Evolutionary conservation across 2,888 invertebrate species (phyloP), one percentile per base, ranked within the genome.

Genomic region (Rhyacophila evoluta): DNA sequence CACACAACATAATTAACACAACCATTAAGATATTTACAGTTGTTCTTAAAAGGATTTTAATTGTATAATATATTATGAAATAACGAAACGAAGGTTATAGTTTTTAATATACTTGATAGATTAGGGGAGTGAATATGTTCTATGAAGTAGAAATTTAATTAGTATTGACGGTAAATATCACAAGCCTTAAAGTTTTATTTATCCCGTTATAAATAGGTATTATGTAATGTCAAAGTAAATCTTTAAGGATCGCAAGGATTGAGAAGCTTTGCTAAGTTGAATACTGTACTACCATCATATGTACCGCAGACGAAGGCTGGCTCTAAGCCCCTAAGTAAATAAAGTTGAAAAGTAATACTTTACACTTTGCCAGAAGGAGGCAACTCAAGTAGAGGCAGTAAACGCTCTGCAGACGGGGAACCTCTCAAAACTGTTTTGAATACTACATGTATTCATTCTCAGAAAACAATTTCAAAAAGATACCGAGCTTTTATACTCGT

Each of bases 311-410:
- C 75, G 81, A 67, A 79, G 80, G 74, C 80, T 75, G n/a, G 79
- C 74, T 74, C 78, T 80, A 80, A 82, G 75, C 79, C 80, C 81
- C 79, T 77, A 79, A 80, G 82, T 80, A 82, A 82, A 82, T 82
- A 82, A 81, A 82, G 82, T 82, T 82, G 82, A 80, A 82, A 82
- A 82, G 82, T 80, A 82, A 82, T 82, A 82, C 82, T 82, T 82
- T 79, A 82, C 82, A 82, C 82, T 82, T 79, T 75, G 72, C 77
- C 81, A 28, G 67, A 68, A 39, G 77, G 11, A 38, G 75, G 74
- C 19, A 41, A 73, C 73, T 73, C 39, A 55, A 29, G 77, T 37
- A 78, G 79, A 38, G 72, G 79, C 72, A 39, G 73, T 74, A 77
- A 77, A 74, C 41, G 77, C 15, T 39, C 41, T 25, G 41, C 39